These are phyloP conservation scores for Heterocephalus glaber DNA, from an alignment of 2,113 vertebrate genomes.

Conservation along the genomic window DNA sequence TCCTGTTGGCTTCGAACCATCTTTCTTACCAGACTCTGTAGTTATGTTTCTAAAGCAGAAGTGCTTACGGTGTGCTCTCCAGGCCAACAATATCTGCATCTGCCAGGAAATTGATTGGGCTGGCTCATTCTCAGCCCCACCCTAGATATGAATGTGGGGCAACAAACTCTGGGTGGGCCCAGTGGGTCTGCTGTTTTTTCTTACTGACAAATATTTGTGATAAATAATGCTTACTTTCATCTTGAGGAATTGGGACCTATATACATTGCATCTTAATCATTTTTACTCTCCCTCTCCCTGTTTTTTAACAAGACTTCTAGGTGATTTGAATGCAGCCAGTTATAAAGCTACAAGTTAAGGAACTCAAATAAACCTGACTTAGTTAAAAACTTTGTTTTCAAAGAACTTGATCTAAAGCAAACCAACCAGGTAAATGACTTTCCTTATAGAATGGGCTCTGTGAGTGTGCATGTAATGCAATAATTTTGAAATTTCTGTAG, in stretches of 20 bases:
- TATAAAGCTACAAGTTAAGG: neutral
- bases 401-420: neutral
- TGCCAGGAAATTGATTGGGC: neutral
- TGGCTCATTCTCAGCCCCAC: too few species aligned
- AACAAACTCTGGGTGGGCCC: neutral
- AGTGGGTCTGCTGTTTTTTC: neutral
- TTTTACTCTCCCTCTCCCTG: neutral
- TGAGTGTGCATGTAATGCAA: neutral
- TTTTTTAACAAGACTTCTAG: neutral
- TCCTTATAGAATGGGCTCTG: neutral
- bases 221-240: neutral
- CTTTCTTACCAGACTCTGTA: neutral
- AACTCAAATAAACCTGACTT: neutral
- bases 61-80: neutral
- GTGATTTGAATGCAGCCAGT: neutral
- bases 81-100: neutral
- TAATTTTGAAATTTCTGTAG: neutral
- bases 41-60: neutral
- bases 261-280: neutral
- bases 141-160: too few species aligned
- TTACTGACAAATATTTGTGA: neutral
- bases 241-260: neutral
- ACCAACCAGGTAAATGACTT: neutral
- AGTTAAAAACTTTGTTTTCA: neutral
- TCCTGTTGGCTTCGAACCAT: neutral